Base-by-base conservation (phyloP, 2,888 invertebrate species). In the Patella ulyssiponensis region DNA sequence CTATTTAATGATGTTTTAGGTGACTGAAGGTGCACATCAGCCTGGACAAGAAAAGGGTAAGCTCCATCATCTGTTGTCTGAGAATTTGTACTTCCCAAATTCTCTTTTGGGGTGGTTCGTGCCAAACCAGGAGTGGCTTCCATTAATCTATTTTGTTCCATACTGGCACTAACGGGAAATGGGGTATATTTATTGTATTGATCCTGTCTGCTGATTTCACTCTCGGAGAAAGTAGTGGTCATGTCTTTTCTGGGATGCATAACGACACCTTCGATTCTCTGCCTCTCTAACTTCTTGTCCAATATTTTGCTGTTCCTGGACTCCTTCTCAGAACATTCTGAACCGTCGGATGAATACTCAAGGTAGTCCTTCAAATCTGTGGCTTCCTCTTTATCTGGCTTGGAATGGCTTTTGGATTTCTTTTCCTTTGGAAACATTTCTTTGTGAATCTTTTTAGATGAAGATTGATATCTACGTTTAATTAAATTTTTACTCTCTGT, bases 391-490 rank as follows among this genome's bases (percentile, higher is more conserved):
- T 69, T 69, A n/a, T 52, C 64, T 0, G 51, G 20, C 11, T 69
- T 52, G 64, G 53, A 77, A n/a, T 79, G 70, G 52, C 77, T 82
- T 33, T 77, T 71, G 71, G 58, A 75, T 11, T 54, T 71, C 56
- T 80, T 78, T 11, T 80, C 73, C 44, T 81, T 83, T 58, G 77
- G 79, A 17, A 81, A 74, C 17, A 83, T 75, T n/a, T 86, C 82
- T 75, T 81, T 82, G 75, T 84, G 83, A 15, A 84, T 75, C 53
- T 79, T 83, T 72, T 82, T 83, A 23, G 80, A 74, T 23, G 83
- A 82, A 33, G 83, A 73, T 53, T 85, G 81, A 53, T 80, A 82
- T 11, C 82, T 79, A 69, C 83, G 80, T 69, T 82, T 83, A 33
- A 82, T 80, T 12, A 81, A 80, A 20, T 81, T 79, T 58, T 82